phyloP scores from a whole-genome alignment of 2,113 vertebrate genomes.

The Pyrgilauda ruficollis region DNA sequence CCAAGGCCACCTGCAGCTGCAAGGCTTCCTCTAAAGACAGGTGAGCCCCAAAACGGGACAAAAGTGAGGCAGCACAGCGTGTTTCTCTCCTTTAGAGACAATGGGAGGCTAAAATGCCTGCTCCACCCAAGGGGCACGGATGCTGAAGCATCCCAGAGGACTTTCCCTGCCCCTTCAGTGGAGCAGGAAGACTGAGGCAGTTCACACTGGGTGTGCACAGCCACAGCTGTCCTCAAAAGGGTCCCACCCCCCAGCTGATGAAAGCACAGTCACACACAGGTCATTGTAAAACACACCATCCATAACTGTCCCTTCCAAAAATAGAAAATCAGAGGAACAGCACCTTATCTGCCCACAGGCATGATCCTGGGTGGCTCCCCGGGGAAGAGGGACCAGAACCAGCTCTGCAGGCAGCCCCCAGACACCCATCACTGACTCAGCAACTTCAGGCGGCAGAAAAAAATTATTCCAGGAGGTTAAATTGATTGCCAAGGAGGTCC shows the following conservation, averaged over 20 bases:
- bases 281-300: not conserved
- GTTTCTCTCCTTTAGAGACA: not conserved
- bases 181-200: not conserved
- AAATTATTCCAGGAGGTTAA: constrained; percentile 28
- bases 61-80: not conserved
- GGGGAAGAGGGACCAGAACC: not conserved
- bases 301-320: not conserved
- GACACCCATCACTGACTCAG: constrained; percentile 36
- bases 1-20: constrained; percentile 4
- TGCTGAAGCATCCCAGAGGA: not conserved
- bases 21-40: not conserved
- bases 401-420: not conserved
- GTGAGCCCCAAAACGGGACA: not conserved
- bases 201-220: accelerated
- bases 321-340: not conserved
- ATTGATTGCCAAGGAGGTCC: constrained; percentile 50
- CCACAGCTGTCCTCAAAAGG: not conserved
- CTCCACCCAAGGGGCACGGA: not conserved
- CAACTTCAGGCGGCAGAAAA: not conserved
- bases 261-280: not conserved
- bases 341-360: not conserved
- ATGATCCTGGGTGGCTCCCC: not conserved
- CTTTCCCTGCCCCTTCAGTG: not conserved
- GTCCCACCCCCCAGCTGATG: not conserved
- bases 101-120: not conserved